A percentile compares a stretch with the other conserved stretches of the same genome.
Conservation (phyloP, 2,888 invertebrate species). For the Zelleria hepariella region DNA sequence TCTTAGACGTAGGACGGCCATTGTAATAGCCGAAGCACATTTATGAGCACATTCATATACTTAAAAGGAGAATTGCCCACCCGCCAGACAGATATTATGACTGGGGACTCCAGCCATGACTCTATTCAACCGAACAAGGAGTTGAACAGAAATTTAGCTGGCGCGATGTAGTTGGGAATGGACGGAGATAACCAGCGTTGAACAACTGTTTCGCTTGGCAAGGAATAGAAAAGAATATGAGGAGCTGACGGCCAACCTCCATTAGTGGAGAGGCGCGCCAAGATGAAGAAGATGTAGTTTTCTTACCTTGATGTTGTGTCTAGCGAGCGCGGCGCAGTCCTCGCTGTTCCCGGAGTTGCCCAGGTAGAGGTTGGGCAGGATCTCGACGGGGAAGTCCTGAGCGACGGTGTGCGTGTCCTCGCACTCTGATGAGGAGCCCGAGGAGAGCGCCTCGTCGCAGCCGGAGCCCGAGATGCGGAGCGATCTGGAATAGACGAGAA, state of each 20-base stretch:
- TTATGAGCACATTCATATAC: too few relatives aligned
- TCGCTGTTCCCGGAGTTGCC: conserved; percentile 96
- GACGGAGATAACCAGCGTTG: too few relatives aligned
- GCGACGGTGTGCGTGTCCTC: conserved; percentile 74
- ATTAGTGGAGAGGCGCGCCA: too few relatives aligned
- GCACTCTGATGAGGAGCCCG: conserved; percentile 80
- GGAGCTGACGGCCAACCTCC: too few relatives aligned
- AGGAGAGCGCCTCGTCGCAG: conserved; percentile 76
- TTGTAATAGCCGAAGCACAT: too few relatives aligned
- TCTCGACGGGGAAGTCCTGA: conserved; percentile 94
- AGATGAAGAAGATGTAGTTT: too few relatives aligned
- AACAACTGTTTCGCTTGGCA: too few relatives aligned
- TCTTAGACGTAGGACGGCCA: too few relatives aligned
- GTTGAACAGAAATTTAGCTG: too few relatives aligned
- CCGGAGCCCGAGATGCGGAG: conserved; percentile 80
- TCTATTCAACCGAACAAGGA: not conserved
- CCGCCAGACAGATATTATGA: too few relatives aligned
- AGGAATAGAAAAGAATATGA: too few relatives aligned
- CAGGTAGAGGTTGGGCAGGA: conserved; percentile 92
- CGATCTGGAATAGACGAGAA: conserved; percentile 65
- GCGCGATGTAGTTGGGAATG: not conserved
- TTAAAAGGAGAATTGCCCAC: too few relatives aligned
- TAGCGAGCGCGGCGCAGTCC: conserved; percentile 89
- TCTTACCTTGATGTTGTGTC: conserved; percentile 90
- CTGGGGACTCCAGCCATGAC: not conserved